Evolutionary conservation across 2,797 vertebrate genomes (phyloP), one percentile per base, ranked within the genome.

Genomic region (Pipistrellus nathusii): DNA sequence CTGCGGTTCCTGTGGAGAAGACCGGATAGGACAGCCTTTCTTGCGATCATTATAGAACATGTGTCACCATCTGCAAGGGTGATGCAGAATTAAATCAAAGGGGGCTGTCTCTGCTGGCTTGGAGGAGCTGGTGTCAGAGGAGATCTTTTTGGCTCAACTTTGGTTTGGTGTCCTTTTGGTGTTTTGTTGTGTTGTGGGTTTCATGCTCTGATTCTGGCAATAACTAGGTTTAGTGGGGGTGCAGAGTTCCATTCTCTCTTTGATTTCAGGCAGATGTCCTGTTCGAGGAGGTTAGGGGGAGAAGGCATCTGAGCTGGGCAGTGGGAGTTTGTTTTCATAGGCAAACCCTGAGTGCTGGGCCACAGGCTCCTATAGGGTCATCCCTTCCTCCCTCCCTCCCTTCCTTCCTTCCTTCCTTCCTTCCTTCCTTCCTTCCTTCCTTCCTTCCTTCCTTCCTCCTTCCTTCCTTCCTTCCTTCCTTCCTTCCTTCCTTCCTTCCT

Each of bases 151-250:
- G 81, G 62, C 72, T 69, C 35, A 18, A 7, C 18, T 46, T 80
- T 18, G 30, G 75, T 73, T 88, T n/a, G 8, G 48, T 77, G 84
- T 18, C 17, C 66, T 64, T 84, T 25, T 46, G 46, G 44, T 51
- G 64, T 85, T 88, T 84, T 76, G 76, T 59, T 80, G 41, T 32
- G 2, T 55, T 64, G n/a, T 30, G 38, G 51, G 75, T 80, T 80
- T 92, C 57, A 25, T 55, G 59, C 66, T 92, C 81, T 90, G 92
- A 90, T 85, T 93, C 55, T 81, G 66, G 62, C 46, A 77, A 66
- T 68, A 21, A 51, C 6, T 15, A 92, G 44, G 20, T 18, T 91
- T 62, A 18, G 53, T 25, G 23, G 30, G 48, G 0, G 9, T 68
- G 81, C 71, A 35, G 75, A 41, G 21, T 44, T 44, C 30, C 38